Percentiles rank a stretch among this genome's conserved stretches.
Conservation (phyloP, 2,797 vertebrate genomes). For the Rhyacichthys aspro region DNA sequence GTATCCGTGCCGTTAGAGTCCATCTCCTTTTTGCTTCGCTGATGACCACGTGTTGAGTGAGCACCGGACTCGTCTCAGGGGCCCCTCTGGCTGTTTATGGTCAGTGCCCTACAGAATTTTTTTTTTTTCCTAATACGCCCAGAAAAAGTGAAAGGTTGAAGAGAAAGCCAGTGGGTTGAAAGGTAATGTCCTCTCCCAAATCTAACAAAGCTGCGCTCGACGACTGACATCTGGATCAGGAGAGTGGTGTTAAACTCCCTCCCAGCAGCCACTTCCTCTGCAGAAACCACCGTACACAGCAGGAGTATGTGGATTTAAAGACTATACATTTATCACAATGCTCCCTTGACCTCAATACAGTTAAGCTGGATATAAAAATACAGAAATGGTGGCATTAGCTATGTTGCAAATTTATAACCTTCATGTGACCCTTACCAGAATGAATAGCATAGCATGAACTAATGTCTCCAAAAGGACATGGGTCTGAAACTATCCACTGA, state of each 20-base stretch:
- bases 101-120: constrained; percentile 16
- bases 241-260: constrained; percentile 10
- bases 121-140: constrained; percentile 4
- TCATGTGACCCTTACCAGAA: too few species aligned
- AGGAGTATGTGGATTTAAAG: neutral
- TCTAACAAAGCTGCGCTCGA: constrained; percentile 23
- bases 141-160: constrained; percentile 15
- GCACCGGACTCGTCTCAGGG: constrained; percentile 16
- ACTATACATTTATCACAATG: neutral
- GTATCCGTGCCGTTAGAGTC: constrained; percentile 36
- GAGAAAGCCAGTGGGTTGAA: constrained; percentile 28
- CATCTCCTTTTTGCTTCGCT: constrained; percentile 18
- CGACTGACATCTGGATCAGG: constrained; percentile 43
- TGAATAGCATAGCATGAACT: too few species aligned
- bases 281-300: neutral
- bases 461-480: too few species aligned
- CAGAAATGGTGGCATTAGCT: too few species aligned
- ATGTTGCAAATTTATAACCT: too few species aligned
- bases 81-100: constrained; percentile 16
- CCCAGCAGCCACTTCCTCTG: constrained; percentile 18
- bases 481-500: too few species aligned
- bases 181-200: constrained; percentile 52
- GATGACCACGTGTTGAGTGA: constrained; percentile 58
- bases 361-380: too few species aligned
- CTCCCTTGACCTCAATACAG: neutral